Conservation (phyloP, 2,888 invertebrate species). For the Laothoe populi region DNA sequence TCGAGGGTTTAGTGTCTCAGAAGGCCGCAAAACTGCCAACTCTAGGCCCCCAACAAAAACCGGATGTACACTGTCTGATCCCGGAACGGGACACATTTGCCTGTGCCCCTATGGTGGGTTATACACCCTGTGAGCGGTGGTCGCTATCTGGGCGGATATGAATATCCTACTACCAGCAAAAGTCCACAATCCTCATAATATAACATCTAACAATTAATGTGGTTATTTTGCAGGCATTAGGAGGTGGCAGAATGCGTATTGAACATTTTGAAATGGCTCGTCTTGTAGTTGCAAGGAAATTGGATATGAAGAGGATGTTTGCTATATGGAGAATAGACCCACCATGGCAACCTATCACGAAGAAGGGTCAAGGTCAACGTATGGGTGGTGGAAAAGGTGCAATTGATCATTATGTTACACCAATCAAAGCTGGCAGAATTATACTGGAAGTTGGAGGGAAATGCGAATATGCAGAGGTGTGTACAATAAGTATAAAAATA, state of each 20-base stretch:
- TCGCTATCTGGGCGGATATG: no score
- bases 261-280: slow-evolving; percentile 96
- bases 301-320: slow-evolving; percentile 94
- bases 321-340: slow-evolving; percentile 97
- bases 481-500: slow-evolving; percentile 36
- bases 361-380: slow-evolving; percentile 94
- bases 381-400: slow-evolving; percentile 99
- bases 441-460: slow-evolving; percentile 97
- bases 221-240: slow-evolving; percentile 88
- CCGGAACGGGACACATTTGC: no score
- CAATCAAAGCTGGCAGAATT: slow-evolving; percentile 94
- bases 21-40: no score
- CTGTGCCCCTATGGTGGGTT: no score
- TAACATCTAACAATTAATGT: no score
- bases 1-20: no score
- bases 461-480: slow-evolving; percentile 93
- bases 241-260: slow-evolving; percentile 92
- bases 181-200: no score
- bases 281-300: slow-evolving; percentile 89
- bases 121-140: no score
- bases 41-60: no score
- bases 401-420: slow-evolving; percentile 98
- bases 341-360: slow-evolving; percentile 98
- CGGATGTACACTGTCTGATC: no score
- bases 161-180: no score